phyloP scores from a whole-genome alignment of 2,888 invertebrate species.

The Itoplectis maculator region DNA sequence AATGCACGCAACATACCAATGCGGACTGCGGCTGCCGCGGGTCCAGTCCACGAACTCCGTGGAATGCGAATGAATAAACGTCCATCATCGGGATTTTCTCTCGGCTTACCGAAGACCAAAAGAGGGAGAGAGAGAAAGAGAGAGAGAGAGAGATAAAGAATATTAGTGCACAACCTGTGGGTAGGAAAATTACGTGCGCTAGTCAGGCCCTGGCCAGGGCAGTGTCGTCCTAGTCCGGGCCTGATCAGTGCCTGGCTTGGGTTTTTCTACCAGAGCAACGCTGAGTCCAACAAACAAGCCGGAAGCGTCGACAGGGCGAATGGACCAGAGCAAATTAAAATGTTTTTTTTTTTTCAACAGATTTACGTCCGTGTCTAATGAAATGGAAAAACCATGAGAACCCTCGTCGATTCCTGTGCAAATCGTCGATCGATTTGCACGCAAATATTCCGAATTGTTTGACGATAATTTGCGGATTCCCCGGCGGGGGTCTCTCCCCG shows the following conservation, averaged over 20 bases:
- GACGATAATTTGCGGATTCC: conserved; percentile 13
- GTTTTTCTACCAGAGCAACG: not conserved
- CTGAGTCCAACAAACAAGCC: conserved; percentile 41
- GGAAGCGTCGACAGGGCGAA: conserved; percentile 36
- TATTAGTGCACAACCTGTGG: conserved; percentile 15
- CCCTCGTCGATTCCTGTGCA: not conserved
- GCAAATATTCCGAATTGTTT: conserved; percentile 41
- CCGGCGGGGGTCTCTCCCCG: too few species aligned
- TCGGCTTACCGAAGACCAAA: conserved; percentile 14
- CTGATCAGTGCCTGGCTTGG: too few species aligned
- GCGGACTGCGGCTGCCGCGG: conserved; percentile 42
- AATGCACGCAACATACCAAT: conserved; percentile 63
- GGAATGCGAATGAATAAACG: conserved; percentile 78
- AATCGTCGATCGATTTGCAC: conserved; percentile 1
- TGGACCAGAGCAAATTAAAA: not conserved
- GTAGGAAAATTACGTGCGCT: too few species aligned
- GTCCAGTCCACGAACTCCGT: conserved; percentile 70
- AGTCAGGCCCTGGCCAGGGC: too few species aligned
- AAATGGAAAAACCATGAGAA: conserved; percentile 61
- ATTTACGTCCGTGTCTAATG: conserved; percentile 40
- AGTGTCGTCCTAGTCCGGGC: too few species aligned
- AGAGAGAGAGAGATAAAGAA: too few species aligned
- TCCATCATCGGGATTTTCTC: conserved; percentile 56
- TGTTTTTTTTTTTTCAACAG: too few species aligned
- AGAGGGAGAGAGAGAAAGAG: too few species aligned